Evolutionary conservation across 2,797 vertebrate genomes (phyloP), one percentile per base, ranked within the genome.

Genomic region (Rallus crepitans): DNA sequence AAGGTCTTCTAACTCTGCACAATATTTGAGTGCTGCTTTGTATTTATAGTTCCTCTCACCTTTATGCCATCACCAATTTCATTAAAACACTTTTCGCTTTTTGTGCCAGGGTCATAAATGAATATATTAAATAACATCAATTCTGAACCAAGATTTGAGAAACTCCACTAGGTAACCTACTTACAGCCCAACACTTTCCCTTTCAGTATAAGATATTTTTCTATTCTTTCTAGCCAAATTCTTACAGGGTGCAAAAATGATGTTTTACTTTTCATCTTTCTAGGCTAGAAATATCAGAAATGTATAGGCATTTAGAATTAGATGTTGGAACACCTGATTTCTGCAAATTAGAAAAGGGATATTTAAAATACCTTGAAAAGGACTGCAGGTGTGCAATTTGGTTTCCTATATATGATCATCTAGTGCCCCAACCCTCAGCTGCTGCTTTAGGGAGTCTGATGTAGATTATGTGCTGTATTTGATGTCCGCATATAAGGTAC

Each of bases 61-160:
- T 85, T 93, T 72, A 69, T 94, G 42, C 35, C 63, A 80, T 63
- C 75, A 82, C n/a, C 18, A 94, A 94, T 93, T 93, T 91, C 33
- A 89, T 87, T 95, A 89, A 87, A 89, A 92, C 33, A 42, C 80
- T 93, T 96, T 87, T 82, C 42, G 12, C 4, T 24, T 82, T 87
- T 61, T 82, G 64, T 85, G 66, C 47, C 84, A 91, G 37, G 25
- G 33, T 80, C 20, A 1, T 91, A 89, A 89, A 91, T 40, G 27
- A 91, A 59, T 80, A 65, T 65, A 82, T 82, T 89, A 89, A 65
- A 72, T 77, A 0, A 69, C 63, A 87, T 59, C 11, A 50, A 31
- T 89, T 91, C 59, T 65, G 52, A 91, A 70, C 7, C 25, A 60
- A 82, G 50, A 24, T 63, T 85, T 82, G 47, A 95, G 75, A 27